Conservation (phyloP, 2,113 vertebrate species). For the Mus pahari region DNA sequence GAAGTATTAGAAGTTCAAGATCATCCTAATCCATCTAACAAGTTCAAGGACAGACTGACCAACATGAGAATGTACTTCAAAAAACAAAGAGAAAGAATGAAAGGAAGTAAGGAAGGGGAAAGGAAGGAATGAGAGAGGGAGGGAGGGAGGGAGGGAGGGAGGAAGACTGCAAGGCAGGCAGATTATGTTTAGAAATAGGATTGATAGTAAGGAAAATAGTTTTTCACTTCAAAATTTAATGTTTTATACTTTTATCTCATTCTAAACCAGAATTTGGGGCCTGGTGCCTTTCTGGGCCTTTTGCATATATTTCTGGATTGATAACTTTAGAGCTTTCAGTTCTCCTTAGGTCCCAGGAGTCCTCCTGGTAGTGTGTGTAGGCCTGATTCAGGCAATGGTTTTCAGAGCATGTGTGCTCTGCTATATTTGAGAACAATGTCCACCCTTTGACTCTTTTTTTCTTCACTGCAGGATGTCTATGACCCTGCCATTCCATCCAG, state of each 20-base stretch:
- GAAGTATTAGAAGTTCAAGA: background rate
- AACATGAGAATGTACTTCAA: background rate
- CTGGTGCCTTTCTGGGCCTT: background rate
- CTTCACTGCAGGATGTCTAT: background rate
- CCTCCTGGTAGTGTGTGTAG: background rate
- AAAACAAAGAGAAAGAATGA: background rate
- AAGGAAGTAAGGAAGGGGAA: too few relatives aligned
- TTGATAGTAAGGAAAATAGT: slow-evolving; percentile 11
- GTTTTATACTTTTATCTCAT: background rate
- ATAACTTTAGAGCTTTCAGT: background rate
- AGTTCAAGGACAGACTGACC: background rate
- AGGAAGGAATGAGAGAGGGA: too few relatives aligned
- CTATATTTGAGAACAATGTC: background rate
- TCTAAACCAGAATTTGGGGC: background rate
- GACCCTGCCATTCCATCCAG: background rate
- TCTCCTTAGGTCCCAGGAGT: background rate
- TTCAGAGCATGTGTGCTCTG: background rate
- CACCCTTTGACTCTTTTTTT: background rate
- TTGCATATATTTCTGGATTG: background rate
- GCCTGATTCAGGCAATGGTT: background rate
- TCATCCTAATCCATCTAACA: background rate
- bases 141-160: fast-evolving
- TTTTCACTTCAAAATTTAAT: background rate
- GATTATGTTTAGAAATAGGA: background rate
- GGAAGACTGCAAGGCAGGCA: background rate